Evolutionary conservation across 1,140 invertebrate genomes (phyloP), one percentile per base, ranked within the genome.

Genomic region (Dreissena rostriformis): DNA sequence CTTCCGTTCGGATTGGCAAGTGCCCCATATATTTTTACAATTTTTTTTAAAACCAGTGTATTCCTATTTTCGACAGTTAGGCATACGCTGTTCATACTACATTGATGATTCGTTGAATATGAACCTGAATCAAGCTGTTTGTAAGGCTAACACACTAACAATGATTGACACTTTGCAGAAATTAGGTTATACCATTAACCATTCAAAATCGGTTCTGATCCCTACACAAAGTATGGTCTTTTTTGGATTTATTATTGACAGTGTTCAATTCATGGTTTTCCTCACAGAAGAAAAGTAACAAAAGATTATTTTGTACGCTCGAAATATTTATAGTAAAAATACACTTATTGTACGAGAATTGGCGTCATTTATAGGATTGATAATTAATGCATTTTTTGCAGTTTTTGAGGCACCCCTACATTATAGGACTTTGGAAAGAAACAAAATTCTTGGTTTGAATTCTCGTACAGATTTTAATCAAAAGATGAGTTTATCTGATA

Each of bases 351-450:
- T 82, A 24, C 14, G 19, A 11, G 70, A 74, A 39, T 28, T 82
- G 39, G 85, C 79, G 15, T 74, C 70, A 28, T 79, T 83, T 24
- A 79, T 83, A 24, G 74, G 85, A 55, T 63, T 81, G 17, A 57
- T 87, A 1, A 68, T 87, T 57, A 67, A 75, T 85, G 81, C 80
- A 11, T 87, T 79, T 72, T 65, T 76, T 73, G 86, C 83, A n/a
- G 67, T 86, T 17, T 57, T 65, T 15, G 75, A 61, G 68, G 80
- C 79, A 14, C 75, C 71, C 11, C 22, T 85, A 26, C 75, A 85
- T 55, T 87, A 87, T 74, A 77, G 82, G 66, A n/a, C n/a, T 55
- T 74, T 87, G 24, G 76, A 86, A 61, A 70, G 77, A 22, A 39
- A 81, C 66, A 84, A 86, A 65, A 14, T 80, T 26, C 0, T n/a